Conservation (phyloP, 2,113 vertebrate species). For the Alligator mississippiensis region DNA sequence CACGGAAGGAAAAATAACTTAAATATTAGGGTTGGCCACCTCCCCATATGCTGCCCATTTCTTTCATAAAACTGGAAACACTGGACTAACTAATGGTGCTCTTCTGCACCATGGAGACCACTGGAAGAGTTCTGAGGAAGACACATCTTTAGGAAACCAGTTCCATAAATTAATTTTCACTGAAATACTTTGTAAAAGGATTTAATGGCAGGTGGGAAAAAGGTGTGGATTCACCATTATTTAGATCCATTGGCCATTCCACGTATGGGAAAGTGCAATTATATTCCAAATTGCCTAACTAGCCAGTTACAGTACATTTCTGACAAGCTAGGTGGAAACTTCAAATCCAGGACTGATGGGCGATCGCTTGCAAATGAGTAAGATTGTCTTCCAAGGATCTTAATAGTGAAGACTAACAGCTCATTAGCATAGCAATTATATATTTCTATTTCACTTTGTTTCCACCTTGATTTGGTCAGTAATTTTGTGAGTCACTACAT, state of each 20-base stretch:
- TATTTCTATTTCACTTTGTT: background rate
- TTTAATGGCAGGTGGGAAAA: background rate
- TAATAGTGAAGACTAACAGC: background rate
- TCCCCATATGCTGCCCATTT: background rate
- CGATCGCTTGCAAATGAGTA: too few species aligned
- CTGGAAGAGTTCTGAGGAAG: background rate
- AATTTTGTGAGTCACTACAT: background rate
- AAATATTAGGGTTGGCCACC: background rate
- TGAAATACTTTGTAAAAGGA: background rate
- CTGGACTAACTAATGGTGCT: background rate
- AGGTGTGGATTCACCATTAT: background rate
- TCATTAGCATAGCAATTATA: background rate
- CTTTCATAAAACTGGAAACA: background rate
- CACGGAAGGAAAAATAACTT: background rate
- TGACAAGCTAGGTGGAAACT: constrained; percentile 10
- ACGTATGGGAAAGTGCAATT: background rate
- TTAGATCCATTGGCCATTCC: background rate
- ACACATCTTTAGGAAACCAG: background rate
- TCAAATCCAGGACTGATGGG: background rate
- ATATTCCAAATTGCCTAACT: fast-evolving
- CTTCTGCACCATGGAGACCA: background rate
- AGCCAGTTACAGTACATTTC: background rate
- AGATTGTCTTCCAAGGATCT: too few species aligned
- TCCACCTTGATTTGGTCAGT: background rate
- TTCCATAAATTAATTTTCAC: background rate